phyloP scores from a whole-genome alignment of 1,140 invertebrate species.

The Sogatella furcifera region DNA sequence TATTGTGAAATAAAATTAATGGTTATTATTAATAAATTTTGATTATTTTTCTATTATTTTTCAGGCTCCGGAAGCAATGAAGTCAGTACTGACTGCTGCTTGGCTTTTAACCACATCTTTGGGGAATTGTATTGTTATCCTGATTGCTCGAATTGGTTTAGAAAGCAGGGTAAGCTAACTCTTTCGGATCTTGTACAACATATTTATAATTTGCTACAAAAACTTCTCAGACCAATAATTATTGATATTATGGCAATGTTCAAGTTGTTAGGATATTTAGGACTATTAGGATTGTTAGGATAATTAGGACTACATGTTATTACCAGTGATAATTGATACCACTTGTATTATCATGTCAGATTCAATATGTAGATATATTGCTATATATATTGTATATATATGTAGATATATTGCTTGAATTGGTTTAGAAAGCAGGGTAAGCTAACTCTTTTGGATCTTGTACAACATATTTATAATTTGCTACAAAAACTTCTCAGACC shows the following conservation, averaged over 20 bases:
- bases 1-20: too few species aligned
- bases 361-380: too few species aligned
- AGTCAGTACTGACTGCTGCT: conserved; percentile 77
- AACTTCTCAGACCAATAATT: too few species aligned
- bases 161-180: conserved; percentile 35
- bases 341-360: too few species aligned
- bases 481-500: neutral
- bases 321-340: too few species aligned
- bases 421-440: conserved; percentile 39
- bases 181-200: neutral
- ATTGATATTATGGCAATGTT: too few species aligned
- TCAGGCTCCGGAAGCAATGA: conserved; percentile 82
- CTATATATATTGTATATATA: too few species aligned
- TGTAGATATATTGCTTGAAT: conserved; percentile 58
- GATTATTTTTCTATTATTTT: conserved; percentile 29
- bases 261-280: too few species aligned
- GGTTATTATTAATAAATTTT: too few species aligned
- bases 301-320: too few species aligned
- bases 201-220: neutral
- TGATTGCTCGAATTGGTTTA: conserved; percentile 53
- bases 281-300: too few species aligned
- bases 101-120: conserved; percentile 84
- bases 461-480: neutral
- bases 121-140: conserved; percentile 83
- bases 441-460: neutral